phyloP scores from a whole-genome alignment of 2,113 vertebrate species.

The Pseudopodoces humilis region DNA sequence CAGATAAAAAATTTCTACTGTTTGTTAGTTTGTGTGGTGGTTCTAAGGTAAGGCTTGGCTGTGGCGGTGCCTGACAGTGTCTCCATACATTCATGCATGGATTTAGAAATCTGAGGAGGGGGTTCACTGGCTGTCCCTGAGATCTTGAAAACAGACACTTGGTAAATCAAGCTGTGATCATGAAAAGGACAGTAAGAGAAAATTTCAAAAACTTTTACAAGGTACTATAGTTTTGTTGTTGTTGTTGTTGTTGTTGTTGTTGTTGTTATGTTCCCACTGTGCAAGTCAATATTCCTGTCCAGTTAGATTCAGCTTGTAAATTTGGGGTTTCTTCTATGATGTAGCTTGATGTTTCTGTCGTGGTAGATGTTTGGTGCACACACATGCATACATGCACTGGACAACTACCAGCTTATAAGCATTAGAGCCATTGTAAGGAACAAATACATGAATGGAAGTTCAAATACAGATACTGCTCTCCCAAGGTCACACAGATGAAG shows the following conservation, averaged over 20 bases:
- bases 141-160: not conserved
- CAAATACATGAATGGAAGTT: not conserved
- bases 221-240: accelerated
- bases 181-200: not conserved
- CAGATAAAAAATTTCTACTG: not conserved
- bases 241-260: not conserved
- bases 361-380: not conserved
- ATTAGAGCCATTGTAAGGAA: not conserved
- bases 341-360: not conserved
- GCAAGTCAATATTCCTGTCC: not conserved
- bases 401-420: not conserved
- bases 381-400: not conserved
- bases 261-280: not conserved
- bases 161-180: not conserved
- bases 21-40: not conserved
- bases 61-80: not conserved
- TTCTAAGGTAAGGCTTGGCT: not conserved
- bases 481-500: not conserved
- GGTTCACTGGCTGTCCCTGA: not conserved
- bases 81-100: not conserved
- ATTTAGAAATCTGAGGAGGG: not conserved
- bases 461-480: not conserved
- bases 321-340: accelerated
- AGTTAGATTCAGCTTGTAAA: not conserved
- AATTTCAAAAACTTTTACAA: not conserved